Percentiles rank a stretch among this genome's conserved stretches.
Conservation (phyloP, 1,140 invertebrate species). For the Drosophila kikkawai region DNA sequence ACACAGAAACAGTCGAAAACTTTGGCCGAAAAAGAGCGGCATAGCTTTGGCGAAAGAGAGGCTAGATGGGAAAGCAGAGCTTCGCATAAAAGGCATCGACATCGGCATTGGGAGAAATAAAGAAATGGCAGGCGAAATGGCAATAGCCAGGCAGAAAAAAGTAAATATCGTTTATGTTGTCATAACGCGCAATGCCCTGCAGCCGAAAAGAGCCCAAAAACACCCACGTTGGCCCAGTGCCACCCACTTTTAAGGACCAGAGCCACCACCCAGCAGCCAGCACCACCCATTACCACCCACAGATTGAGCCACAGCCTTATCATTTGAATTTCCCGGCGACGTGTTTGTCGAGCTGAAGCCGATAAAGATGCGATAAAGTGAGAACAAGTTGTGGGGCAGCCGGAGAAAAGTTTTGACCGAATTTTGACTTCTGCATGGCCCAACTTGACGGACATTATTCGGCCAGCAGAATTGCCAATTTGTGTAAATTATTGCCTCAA, state of each 20-base stretch:
- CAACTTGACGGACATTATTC: constrained; percentile 67
- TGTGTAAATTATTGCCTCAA: constrained; percentile 82
- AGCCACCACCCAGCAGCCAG: background rate
- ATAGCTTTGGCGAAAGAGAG: background rate
- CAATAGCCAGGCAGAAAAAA: constrained; percentile 63
- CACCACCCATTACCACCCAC: constrained; percentile 6
- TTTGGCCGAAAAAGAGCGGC: constrained; percentile 44
- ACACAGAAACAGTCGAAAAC: constrained; percentile 67
- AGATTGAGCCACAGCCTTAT: constrained; percentile 58
- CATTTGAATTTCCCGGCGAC: constrained; percentile 76
- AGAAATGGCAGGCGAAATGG: constrained; percentile 51
- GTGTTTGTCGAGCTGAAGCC: constrained; percentile 72
- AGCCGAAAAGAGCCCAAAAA: constrained; percentile 30
- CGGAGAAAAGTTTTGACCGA: constrained; percentile 75
- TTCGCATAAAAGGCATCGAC: constrained; percentile 52
- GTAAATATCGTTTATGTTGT: constrained; percentile 84
- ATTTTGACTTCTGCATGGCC: constrained; percentile 68
- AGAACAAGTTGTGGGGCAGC: constrained; percentile 66
- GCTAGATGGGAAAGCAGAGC: constrained; percentile 27
- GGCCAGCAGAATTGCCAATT: constrained; percentile 74
- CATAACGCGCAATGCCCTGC: constrained; percentile 78
- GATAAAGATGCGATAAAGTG: constrained; percentile 83
- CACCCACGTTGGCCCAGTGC: background rate
- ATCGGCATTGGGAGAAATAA: constrained; percentile 32
- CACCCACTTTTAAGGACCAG: constrained; percentile 26